Evolutionary conservation across 1,140 invertebrate species (phyloP).

Genomic region (Drosophila kikkawai): DNA sequence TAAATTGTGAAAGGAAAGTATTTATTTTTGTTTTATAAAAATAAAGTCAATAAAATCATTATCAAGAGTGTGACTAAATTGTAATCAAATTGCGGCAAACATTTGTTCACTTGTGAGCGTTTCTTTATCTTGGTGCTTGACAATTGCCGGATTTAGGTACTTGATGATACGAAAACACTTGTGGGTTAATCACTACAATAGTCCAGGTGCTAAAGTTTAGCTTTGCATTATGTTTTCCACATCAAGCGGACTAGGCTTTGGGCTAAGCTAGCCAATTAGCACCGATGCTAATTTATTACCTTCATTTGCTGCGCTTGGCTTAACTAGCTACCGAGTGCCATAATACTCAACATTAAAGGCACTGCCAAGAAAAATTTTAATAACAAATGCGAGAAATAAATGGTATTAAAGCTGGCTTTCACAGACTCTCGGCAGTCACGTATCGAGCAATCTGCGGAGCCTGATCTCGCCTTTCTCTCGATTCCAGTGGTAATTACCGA

Average conservation of each 20-base stretch:
- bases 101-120: background rate
- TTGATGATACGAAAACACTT: slow-evolving; percentile 11
- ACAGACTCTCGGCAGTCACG: slow-evolving; percentile 31
- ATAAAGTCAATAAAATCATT: background rate
- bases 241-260: background rate
- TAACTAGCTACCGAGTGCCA: background rate
- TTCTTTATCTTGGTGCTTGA: slow-evolving; percentile 6
- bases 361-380: slow-evolving; percentile 4
- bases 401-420: slow-evolving; percentile 17
- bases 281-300: slow-evolving; percentile 32
- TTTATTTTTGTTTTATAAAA: too few relatives aligned
- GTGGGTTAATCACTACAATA: background rate
- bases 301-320: slow-evolving; percentile 31
- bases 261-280: slow-evolving; percentile 23
- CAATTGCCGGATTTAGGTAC: too few relatives aligned
- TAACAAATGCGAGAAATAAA: background rate
- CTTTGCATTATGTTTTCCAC: background rate
- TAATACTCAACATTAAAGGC: slow-evolving; percentile 2
- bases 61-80: background rate
- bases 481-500: slow-evolving; percentile 54
- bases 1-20: background rate
- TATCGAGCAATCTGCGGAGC: slow-evolving; percentile 28
- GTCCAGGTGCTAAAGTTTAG: background rate
- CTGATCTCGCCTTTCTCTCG: slow-evolving; percentile 50
- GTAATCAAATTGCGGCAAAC: background rate